phyloP scores from a whole-genome alignment of 2,797 vertebrate species.

The Neosilurus mollespiculum region DNA sequence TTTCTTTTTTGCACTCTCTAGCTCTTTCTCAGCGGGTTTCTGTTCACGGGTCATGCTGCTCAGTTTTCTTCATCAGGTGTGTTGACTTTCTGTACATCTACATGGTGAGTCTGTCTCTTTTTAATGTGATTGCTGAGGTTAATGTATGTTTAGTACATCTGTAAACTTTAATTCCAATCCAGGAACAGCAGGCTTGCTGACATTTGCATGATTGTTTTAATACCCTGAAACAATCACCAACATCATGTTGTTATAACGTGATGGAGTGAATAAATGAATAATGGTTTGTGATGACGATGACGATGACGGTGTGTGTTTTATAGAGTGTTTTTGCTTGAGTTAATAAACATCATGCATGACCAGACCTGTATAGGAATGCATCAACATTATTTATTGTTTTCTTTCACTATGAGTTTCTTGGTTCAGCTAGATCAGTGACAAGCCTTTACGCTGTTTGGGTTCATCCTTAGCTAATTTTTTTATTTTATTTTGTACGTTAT shows the following conservation, averaged over 20 bases:
- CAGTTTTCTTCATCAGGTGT: constrained; percentile 3
- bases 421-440: neutral
- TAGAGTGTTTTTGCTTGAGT: neutral
- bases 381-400: neutral
- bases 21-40: neutral
- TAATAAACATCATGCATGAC: neutral
- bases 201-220: neutral
- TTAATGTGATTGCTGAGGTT: neutral
- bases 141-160: no score
- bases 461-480: no score
- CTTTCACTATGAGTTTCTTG: neutral
- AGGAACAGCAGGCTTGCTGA: neutral
- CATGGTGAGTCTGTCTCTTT: neutral
- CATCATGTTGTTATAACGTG: neutral
- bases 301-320: neutral
- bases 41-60: constrained; percentile 12
- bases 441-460: no score
- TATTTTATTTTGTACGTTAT: no score
- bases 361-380: constrained; percentile 1
- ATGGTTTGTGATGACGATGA: neutral
- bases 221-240: neutral
- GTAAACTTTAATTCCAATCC: neutral
- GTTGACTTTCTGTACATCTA: constrained; percentile 20
- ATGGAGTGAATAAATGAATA: neutral
- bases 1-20: neutral